Evolutionary conservation across 2,113 vertebrate species (phyloP).

Genomic region (Nothobranchius kuhntae): DNA sequence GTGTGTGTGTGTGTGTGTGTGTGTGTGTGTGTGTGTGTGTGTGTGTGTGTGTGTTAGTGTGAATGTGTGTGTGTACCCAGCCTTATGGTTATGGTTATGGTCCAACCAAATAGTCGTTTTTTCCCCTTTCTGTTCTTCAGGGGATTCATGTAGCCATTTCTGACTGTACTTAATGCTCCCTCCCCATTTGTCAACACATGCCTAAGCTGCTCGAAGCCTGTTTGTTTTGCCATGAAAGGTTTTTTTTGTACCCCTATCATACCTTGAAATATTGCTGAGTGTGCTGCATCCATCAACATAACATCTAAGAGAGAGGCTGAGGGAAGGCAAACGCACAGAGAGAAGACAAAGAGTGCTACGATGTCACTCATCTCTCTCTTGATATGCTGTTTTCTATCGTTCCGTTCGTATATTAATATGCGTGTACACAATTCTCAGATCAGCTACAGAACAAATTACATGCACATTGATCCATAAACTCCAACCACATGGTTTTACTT

Average conservation of each 20-base stretch:
- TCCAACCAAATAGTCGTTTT: constrained; percentile 52
- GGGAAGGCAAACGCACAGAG: background rate
- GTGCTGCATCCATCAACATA: constrained; percentile 53
- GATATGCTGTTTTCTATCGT: constrained; percentile 12
- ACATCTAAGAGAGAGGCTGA: constrained; percentile 27
- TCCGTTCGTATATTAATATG: constrained; percentile 49
- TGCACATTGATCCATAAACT: constrained; percentile 60
- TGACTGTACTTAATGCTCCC: constrained; percentile 60
- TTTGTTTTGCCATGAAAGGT: constrained; percentile 60
- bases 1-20: constrained; percentile 27
- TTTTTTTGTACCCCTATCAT: constrained; percentile 57
- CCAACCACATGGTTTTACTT: constrained; percentile 61
- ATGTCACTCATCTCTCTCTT: constrained; percentile 27
- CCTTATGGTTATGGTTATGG: constrained; percentile 63
- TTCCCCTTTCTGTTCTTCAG: constrained; percentile 48
- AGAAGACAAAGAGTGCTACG: constrained; percentile 5
- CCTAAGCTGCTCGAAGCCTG: constrained; percentile 62
- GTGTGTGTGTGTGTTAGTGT: constrained; percentile 14
- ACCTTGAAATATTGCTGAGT: constrained; percentile 69
- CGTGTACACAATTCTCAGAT: constrained; percentile 60
- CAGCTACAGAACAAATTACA: constrained; percentile 63
- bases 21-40: constrained; percentile 14
- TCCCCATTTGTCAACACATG: constrained; percentile 66
- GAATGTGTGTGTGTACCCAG: constrained; percentile 8
- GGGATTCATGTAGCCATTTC: constrained; percentile 62